Evolutionary conservation across 2,797 vertebrate genomes (phyloP).

Genomic region (Enteromius paludinosus): DNA sequence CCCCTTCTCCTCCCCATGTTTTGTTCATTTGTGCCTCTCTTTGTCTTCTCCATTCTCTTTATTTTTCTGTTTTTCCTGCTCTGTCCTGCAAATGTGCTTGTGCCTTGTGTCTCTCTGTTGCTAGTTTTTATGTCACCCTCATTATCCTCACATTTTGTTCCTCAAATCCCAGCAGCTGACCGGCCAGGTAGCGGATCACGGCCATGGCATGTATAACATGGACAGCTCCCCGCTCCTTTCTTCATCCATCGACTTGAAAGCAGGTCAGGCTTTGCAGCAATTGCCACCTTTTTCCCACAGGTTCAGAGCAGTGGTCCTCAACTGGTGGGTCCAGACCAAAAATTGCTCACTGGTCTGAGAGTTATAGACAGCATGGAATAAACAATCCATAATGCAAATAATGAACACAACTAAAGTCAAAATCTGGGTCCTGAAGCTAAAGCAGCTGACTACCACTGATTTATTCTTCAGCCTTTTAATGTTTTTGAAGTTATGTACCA

Average conservation of each 20-base stretch:
- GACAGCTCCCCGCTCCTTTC: conserved; percentile 76
- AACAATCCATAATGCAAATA: not conserved
- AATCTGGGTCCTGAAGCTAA: not conserved
- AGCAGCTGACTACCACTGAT: conserved; percentile 17
- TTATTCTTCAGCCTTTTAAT: not conserved
- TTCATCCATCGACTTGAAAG: conserved; percentile 75
- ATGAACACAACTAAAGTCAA: not conserved
- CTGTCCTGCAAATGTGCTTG: conserved; percentile 26
- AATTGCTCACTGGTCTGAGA: not conserved
- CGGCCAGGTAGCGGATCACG: conserved; percentile 81
- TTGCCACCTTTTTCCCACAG: not conserved
- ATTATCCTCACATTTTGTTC: conserved; percentile 93
- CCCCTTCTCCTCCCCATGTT: conserved; percentile 52
- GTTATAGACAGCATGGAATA: not conserved
- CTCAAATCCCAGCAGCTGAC: conserved; percentile 93
- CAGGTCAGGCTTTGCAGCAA: conserved; percentile 78
- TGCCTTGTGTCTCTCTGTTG: conserved; percentile 68
- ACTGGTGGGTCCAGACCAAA: not conserved
- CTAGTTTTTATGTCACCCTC: conserved; percentile 77
- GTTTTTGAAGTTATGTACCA: not conserved
- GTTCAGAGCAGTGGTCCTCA: not conserved
- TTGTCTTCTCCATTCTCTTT: conserved; percentile 23
- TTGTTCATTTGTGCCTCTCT: conserved; percentile 27
- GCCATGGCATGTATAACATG: conserved; percentile 72
- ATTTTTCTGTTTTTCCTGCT: conserved; percentile 22